Conservation (phyloP, 2,888 invertebrate genomes). For the Sisyra nigra region DNA sequence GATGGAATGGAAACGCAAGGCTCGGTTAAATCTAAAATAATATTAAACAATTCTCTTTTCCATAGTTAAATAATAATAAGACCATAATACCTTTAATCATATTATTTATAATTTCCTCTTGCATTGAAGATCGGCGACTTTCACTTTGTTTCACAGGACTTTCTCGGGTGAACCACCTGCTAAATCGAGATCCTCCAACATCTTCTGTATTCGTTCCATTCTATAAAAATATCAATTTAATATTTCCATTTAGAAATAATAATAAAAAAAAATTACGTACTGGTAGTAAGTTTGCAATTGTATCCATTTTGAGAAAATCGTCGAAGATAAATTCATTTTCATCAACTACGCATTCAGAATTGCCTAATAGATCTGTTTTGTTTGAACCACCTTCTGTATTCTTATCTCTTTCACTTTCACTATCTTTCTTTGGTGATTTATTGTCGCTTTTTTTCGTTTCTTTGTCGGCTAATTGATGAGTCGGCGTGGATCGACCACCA, state of each 20-base stretch:
- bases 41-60: constrained; percentile 3
- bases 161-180: constrained; percentile 64
- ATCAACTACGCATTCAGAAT: not conserved
- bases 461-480: constrained; percentile 8
- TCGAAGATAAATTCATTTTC: constrained; percentile 52
- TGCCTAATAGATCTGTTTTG: no score
- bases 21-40: constrained; percentile 26
- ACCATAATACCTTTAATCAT: constrained; percentile 51
- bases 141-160: constrained; percentile 31
- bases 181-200: constrained; percentile 53
- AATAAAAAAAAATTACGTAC: constrained; percentile 28
- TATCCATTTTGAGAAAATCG: constrained; percentile 68
- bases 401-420: not conserved
- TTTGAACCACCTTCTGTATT: not conserved
- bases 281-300: constrained; percentile 54
- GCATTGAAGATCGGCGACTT: constrained; percentile 37
- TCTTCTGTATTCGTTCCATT: constrained; percentile 24
- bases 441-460: constrained; percentile 11
- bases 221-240: no score
- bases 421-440: constrained; percentile 1
- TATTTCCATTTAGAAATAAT: not conserved
- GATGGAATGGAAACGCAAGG: constrained; percentile 24
- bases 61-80: constrained; percentile 1
- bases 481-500: constrained; percentile 10
- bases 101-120: constrained; percentile 44